A percentile compares a stretch with the other conserved stretches of the same genome.
Conservation (phyloP, 2,888 invertebrate species). For the Dinocampus coccinellae region DNA sequence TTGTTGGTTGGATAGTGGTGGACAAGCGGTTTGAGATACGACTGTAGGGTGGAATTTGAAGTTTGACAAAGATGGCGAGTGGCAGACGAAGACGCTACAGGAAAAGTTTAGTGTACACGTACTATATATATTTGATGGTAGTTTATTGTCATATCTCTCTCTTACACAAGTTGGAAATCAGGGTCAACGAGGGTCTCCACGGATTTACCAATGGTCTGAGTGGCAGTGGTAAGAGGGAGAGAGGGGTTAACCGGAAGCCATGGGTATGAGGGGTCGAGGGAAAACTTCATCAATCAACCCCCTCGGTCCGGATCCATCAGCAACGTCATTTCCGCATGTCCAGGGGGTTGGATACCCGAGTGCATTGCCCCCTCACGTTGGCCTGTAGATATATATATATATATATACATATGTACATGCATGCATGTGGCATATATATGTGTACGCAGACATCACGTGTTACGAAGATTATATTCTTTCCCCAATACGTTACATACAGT, state of each 20-base stretch:
- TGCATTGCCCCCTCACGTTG: conserved; percentile 45
- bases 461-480: background rate
- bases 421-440: too few relatives aligned
- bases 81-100: too few relatives aligned
- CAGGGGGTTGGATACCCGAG: conserved; percentile 51
- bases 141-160: too few relatives aligned
- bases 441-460: conserved; percentile 15
- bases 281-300: conserved; percentile 59
- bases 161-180: conserved; percentile 39
- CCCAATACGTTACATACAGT: background rate
- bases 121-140: too few relatives aligned
- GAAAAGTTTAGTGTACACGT: background rate
- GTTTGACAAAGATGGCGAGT: too few relatives aligned
- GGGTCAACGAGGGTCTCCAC: conserved; percentile 49
- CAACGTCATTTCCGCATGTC: conserved; percentile 63
- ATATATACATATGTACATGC: too few relatives aligned
- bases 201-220: conserved; percentile 9
- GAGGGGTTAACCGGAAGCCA: conserved; percentile 40
- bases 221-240: too few relatives aligned
- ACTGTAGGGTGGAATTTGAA: too few relatives aligned
- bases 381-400: conserved; percentile 18
- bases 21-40: background rate
- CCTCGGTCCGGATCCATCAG: conserved; percentile 59
- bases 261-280: conserved; percentile 40
- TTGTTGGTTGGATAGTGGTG: background rate